Conservation (phyloP, 2,113 vertebrate genomes). For the Sakesphorus luctuosus region DNA sequence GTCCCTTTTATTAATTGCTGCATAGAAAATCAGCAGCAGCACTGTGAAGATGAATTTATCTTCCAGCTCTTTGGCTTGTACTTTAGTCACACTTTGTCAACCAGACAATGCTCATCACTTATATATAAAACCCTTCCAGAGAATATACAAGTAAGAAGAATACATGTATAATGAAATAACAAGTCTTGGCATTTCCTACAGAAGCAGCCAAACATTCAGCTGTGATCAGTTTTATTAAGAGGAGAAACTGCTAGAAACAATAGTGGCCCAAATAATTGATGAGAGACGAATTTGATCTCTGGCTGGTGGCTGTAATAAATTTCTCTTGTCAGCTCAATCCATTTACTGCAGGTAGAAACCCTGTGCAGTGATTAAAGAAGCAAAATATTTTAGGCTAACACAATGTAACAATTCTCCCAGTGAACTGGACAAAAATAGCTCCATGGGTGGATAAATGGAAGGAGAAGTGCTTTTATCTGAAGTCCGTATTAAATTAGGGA, state of each 20-base stretch:
- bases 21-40: not conserved
- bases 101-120: conserved; percentile 31
- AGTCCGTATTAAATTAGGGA: not conserved
- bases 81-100: conserved; percentile 33
- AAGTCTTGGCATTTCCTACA: conserved; percentile 9
- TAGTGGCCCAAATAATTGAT: conserved; percentile 18
- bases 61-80: not conserved
- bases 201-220: not conserved
- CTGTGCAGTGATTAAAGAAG: conserved; percentile 4
- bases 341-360: conserved; percentile 19
- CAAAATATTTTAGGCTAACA: conserved; percentile 32
- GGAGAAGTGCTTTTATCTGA: not conserved
- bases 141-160: not conserved
- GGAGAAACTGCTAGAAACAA: conserved; percentile 18
- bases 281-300: conserved; percentile 6
- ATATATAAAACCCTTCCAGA: not conserved
- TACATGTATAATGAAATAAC: conserved; percentile 39
- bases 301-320: not conserved
- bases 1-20: not conserved
- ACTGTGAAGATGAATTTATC: not conserved
- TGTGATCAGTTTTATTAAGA: conserved; percentile 40
- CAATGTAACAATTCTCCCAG: not conserved
- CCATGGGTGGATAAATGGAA: not conserved
- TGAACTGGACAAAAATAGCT: conserved; percentile 14
- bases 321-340: not conserved